These are phyloP conservation scores for Mus musculus DNA, from an alignment of 2,113 vertebrate species.

Conservation along the genomic window DNA sequence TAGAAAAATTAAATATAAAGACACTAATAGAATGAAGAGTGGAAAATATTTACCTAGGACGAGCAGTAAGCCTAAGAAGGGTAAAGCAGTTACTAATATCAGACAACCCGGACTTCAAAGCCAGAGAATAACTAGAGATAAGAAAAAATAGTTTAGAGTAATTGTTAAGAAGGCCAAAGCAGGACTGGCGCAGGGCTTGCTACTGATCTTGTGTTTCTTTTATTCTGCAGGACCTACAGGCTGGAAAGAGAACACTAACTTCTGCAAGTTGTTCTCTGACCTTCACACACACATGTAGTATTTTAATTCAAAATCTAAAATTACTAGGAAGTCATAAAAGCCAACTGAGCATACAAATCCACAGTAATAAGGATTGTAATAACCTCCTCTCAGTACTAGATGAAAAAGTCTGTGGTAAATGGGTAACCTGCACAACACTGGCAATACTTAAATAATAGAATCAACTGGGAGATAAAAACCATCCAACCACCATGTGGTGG, in stretches of 20 bases:
- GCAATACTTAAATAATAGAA: constrained; percentile 6
- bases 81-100: not conserved
- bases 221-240: not conserved
- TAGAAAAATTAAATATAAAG: not conserved
- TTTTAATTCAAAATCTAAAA: not conserved
- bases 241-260: not conserved
- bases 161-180: not conserved
- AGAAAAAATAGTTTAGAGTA: not conserved
- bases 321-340: constrained; percentile 29
- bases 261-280: not conserved
- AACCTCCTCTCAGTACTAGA: not conserved
- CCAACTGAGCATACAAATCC: not conserved
- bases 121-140: not conserved
- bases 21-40: not conserved
- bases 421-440: not conserved
- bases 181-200: not conserved
- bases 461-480: not conserved
- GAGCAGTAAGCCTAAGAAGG: not conserved
- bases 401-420: not conserved
- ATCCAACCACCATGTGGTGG: not conserved
- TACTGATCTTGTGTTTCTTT: not conserved
- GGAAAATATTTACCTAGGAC: not conserved
- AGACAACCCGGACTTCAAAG: constrained; percentile 12
- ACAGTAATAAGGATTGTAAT: not conserved
- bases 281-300: not conserved